phyloP scores from a whole-genome alignment of 2,113 vertebrate species.

The Anhinga anhinga region DNA sequence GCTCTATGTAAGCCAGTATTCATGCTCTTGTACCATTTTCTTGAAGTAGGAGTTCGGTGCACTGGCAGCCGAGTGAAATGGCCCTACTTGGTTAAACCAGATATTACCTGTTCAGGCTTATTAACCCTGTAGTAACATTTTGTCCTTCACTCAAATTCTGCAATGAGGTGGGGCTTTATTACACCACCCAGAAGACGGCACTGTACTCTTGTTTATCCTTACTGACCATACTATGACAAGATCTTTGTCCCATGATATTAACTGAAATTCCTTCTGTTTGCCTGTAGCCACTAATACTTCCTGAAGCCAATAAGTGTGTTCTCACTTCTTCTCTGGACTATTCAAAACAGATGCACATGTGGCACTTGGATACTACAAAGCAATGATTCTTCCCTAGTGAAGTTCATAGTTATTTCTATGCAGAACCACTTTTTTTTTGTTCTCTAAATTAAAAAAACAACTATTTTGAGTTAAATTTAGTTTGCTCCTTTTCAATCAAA shows the following conservation, averaged over 20 bases:
- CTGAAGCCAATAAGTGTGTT: neutral
- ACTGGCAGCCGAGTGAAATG: neutral
- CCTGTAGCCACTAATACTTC: accelerated
- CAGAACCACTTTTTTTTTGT: neutral
- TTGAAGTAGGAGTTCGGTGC: neutral
- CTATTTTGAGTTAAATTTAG: neutral
- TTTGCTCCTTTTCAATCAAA: neutral
- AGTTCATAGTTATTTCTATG: neutral
- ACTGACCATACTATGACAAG: neutral
- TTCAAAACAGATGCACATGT: neutral
- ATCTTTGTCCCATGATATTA: neutral
- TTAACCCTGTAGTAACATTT: neutral
- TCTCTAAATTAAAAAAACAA: neutral
- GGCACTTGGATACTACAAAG: neutral
- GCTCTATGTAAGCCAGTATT: neutral
- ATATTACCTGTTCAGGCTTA: neutral
- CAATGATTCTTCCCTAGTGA: neutral
- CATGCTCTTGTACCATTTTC: neutral
- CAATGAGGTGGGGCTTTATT: neutral
- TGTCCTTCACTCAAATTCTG: neutral
- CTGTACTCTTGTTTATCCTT: neutral
- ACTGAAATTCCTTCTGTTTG: neutral
- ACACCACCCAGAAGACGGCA: neutral
- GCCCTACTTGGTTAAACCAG: neutral
- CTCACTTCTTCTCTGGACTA: neutral